phyloP scores from a whole-genome alignment of 1,140 invertebrate species.

The Centruroides sculpturatus region DNA sequence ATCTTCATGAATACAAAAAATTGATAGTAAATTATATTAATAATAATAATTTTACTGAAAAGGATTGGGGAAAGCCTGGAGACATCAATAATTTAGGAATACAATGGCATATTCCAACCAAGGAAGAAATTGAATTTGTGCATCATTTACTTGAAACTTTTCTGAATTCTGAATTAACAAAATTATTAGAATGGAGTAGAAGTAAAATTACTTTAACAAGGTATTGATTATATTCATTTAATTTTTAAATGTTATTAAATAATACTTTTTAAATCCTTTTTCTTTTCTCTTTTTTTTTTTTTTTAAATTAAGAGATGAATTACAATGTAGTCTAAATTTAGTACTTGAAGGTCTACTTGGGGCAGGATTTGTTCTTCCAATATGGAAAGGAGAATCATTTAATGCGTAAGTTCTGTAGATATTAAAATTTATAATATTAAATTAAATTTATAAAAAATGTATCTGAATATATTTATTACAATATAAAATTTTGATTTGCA shows the following conservation, averaged over 20 bases:
- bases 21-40: no score
- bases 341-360: constrained; percentile 38
- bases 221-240: neutral
- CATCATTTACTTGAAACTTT: constrained; percentile 44
- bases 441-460: neutral
- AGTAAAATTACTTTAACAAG: constrained; percentile 2
- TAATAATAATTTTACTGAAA: neutral
- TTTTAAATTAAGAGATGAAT: constrained; percentile 30
- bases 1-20: no score
- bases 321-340: constrained; percentile 34
- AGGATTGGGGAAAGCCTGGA: constrained; percentile 66
- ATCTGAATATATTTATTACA: no score
- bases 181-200: constrained; percentile 32
- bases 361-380: constrained; percentile 40
- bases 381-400: constrained; percentile 41
- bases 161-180: constrained; percentile 37
- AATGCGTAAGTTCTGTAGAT: constrained; percentile 32
- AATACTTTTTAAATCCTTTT: no score
- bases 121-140: constrained; percentile 48
- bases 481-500: constrained; percentile 7
- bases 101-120: constrained; percentile 58
- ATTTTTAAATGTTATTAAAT: neutral
- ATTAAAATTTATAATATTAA: neutral
- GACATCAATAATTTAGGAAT: constrained; percentile 48
- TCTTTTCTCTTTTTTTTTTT: no score